Evolutionary conservation across 2,888 invertebrate species (phyloP).

Genomic region (Dysmachus trigonus): DNA sequence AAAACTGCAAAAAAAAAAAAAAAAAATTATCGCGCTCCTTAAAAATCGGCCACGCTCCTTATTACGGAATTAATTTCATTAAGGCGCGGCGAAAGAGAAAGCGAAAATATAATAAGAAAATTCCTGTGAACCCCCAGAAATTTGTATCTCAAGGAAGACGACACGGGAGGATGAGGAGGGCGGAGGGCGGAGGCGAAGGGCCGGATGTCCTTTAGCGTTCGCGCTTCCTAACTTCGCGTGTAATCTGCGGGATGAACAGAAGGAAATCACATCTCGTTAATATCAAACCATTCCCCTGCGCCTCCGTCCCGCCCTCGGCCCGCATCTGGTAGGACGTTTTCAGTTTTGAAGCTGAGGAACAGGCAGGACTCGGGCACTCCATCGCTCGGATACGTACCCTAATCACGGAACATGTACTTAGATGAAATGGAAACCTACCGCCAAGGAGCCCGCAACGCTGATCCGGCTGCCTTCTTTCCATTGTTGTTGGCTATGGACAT

Average conservation of each 20-base stretch:
- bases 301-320: not conserved
- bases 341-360: not conserved
- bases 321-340: conserved; percentile 11
- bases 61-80: conserved; percentile 50
- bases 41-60: conserved; percentile 44
- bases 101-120: conserved; percentile 48
- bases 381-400: conserved; percentile 15
- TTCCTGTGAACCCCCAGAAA: conserved; percentile 43
- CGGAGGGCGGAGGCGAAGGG: conserved; percentile 1
- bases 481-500: conserved; percentile 47
- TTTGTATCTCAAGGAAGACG: conserved; percentile 41
- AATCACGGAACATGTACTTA: conserved; percentile 43
- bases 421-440: conserved; percentile 49
- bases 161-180: not conserved
- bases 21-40: conserved; percentile 49
- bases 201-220: conserved; percentile 40
- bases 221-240: conserved; percentile 43
- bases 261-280: conserved; percentile 52
- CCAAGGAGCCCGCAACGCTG: conserved; percentile 47
- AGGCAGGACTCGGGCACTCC: not conserved
- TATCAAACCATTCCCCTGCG: conserved; percentile 46
- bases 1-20: conserved; percentile 40
- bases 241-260: conserved; percentile 45
- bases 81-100: conserved; percentile 41
- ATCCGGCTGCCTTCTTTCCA: conserved; percentile 45